phyloP scores from a whole-genome alignment of 2,113 vertebrate species.

The Ammospiza caudacuta region DNA sequence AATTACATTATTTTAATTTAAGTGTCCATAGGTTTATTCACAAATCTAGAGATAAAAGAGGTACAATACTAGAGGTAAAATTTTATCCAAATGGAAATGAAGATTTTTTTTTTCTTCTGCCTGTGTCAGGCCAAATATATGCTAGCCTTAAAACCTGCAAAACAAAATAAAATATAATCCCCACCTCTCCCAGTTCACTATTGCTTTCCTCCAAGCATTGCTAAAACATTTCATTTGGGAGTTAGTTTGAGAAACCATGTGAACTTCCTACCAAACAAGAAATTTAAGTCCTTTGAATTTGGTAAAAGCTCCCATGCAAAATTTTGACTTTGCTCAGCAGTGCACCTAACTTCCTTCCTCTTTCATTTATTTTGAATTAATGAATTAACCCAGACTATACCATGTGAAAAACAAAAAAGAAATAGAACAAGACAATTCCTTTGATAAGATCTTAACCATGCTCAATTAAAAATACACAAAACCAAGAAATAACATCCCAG shows the following conservation, averaged over 20 bases:
- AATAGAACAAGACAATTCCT: not conserved
- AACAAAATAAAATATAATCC: not conserved
- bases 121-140: not conserved
- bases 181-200: accelerated
- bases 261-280: not conserved
- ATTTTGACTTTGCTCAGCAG: not conserved
- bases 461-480: not conserved
- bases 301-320: not conserved
- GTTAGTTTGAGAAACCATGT: not conserved
- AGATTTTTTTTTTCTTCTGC: not conserved
- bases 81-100: not conserved
- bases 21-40: not conserved
- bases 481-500: not conserved
- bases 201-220: not conserved
- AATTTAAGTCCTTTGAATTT: not conserved
- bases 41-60: not conserved
- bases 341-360: not conserved
- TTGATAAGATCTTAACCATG: not conserved
- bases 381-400: not conserved
- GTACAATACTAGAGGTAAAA: not conserved
- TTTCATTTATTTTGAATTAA: not conserved
- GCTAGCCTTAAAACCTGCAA: not conserved
- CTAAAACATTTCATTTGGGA: not conserved
- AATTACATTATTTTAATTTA: not conserved
- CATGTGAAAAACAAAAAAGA: not conserved